Base-by-base conservation (phyloP, 2,113 vertebrate species). In the Clarias batrachus region DNA sequence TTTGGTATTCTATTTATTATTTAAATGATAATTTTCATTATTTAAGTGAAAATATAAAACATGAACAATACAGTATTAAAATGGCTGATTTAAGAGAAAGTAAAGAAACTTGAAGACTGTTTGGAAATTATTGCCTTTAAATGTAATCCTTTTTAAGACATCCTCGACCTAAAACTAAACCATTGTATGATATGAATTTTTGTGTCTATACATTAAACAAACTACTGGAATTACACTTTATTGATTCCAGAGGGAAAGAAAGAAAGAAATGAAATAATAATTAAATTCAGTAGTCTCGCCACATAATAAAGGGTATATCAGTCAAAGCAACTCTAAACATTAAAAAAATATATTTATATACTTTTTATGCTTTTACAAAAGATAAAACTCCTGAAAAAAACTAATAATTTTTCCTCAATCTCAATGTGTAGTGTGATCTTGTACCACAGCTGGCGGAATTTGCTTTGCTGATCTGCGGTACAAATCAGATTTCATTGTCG, bases 401-500 rank as follows among this genome's bases (percentile, higher is more conserved):
- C 13, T 56, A 27, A 52, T 52, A 56, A 78, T 3, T 52, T 27
- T 41, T 30, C 30, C 2, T 60, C 33, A 12, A 3, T 33, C 27
- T n/a, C 23, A 14, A 7, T 52, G 13, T 56, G 25, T 19, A 52
- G 57, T 80, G 60, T 21, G 65, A 70, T 23, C 13, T 56, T 8
- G 25, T 52, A 33, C 10, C 65, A 23, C 16, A 52, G 71, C 21
- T 19, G 70, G 71, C 87, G 52, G 84, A 93, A 92, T 95, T 94
- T 95, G 90, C 93, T 92, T 92, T 90, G 90, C 93, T 90, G 90
- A 94, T 94, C 92, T 90, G 92, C 91, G 88, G 95, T 89, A 91
- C 94, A 97, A 97, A 98, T 98, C 96, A 93, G 95, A 95, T 96
- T 97, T 96, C 93, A 96, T 91, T 96, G 94, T 95, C 93, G 95